Evolutionary conservation across 92 coral and sea anemone species (phyloP).

Genomic region (Palythoa heliodiscus): DNA sequence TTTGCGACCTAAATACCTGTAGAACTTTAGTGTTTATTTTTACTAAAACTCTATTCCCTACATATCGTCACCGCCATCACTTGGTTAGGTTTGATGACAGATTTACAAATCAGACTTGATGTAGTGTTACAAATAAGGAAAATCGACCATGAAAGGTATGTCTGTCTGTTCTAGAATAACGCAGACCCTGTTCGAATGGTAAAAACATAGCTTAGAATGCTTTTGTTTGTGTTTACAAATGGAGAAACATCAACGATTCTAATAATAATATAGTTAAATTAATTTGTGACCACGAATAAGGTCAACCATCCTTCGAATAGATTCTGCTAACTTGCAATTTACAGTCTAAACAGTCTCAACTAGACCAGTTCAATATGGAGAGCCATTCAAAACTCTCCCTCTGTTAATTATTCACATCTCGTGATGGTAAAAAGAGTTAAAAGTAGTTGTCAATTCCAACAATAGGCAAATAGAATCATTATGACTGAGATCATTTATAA

Average conservation of each 20-base stretch:
- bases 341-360: neutral
- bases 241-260: neutral
- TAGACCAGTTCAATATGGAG: neutral
- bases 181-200: neutral
- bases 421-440: too few relatives aligned
- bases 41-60: conserved; percentile 1
- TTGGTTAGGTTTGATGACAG: conserved; percentile 21
- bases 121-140: conserved; percentile 25
- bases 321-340: neutral
- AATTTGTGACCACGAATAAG: neutral
- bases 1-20: conserved; percentile 21
- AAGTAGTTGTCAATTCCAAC: too few relatives aligned
- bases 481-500: too few relatives aligned
- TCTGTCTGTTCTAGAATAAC: conserved; percentile 17
- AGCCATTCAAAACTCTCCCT: neutral
- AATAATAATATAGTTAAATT: neutral
- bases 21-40: conserved; percentile 31
- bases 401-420: too few relatives aligned
- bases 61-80: neutral
- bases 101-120: conserved; percentile 11
- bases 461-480: too few relatives aligned
- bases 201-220: neutral
- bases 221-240: neutral
- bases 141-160: conserved; percentile 18
- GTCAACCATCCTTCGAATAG: neutral